A percentile compares a stretch with the other conserved stretches of the same genome.
These are phyloP conservation scores for Stichodactyla mertensii DNA, from an alignment of 64 coral and sea anemone species.

Conservation along the genomic window DNA sequence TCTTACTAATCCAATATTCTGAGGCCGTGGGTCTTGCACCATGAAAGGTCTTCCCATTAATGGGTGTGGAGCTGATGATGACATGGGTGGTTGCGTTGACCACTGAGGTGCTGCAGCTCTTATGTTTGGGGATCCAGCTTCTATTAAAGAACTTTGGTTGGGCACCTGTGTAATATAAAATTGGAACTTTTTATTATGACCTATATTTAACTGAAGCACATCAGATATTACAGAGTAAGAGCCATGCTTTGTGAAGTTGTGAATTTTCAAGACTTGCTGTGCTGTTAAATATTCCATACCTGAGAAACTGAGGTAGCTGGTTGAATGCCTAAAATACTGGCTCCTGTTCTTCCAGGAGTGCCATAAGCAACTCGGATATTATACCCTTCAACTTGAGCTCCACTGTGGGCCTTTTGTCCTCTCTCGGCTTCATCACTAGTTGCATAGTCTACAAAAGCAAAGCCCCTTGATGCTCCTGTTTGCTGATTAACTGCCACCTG, in stretches of 20 bases:
- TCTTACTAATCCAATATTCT: neutral
- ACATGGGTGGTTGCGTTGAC: neutral
- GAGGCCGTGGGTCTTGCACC: neutral
- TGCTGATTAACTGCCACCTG: slow-evolving; percentile 77
- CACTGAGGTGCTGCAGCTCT: neutral
- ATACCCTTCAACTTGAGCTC: slow-evolving; percentile 57
- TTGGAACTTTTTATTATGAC: neutral
- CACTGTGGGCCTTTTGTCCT: slow-evolving; percentile 85
- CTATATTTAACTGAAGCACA: no score
- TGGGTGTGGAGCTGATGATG: neutral
- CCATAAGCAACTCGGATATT: slow-evolving; percentile 84
- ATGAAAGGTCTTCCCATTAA: slow-evolving; percentile 2
- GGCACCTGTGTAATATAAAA: neutral
- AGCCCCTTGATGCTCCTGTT: slow-evolving; percentile 70
- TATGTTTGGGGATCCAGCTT: neutral
- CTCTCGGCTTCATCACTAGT: slow-evolving; percentile 78
- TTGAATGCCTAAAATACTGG: slow-evolving; percentile 66
- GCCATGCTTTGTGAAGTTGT: no score
- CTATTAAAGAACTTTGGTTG: neutral
- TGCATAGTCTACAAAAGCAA: slow-evolving; percentile 91
- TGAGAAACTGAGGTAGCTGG: neutral
- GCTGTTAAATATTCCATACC: neutral
- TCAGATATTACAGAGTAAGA: no score
- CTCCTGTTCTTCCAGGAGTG: slow-evolving; percentile 74
- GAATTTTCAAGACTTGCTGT: neutral